Conservation (phyloP, 2,888 invertebrate species). For the Gymnosoma rotundatum region DNA sequence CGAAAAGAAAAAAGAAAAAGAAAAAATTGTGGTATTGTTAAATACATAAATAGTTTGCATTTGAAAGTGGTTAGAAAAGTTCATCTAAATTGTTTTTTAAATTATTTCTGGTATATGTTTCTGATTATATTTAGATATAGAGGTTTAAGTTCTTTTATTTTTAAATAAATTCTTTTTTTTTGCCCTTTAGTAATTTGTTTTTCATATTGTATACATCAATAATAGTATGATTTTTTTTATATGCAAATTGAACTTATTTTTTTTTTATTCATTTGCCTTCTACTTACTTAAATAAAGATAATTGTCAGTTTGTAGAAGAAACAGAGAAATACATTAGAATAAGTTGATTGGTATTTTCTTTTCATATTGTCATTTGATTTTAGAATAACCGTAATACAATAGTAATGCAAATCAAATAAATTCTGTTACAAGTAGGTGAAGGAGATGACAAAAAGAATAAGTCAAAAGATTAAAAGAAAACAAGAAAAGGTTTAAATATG, state of each 20-base stretch:
- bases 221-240: conserved; percentile 8
- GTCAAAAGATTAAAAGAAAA: background rate
- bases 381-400: conserved; percentile 9
- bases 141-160: background rate
- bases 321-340: conserved; percentile 2
- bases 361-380: conserved; percentile 27
- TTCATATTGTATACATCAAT: conserved; percentile 12
- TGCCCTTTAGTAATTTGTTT: conserved; percentile 48
- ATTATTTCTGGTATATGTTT: conserved; percentile 4
- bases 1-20: background rate
- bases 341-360: conserved; percentile 14
- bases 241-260: conserved; percentile 37
- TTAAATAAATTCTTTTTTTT: background rate
- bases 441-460: background rate
- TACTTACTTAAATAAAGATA: conserved; percentile 37
- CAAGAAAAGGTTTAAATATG: background rate
- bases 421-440: conserved; percentile 10
- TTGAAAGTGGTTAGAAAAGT: conserved; percentile 55
- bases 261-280: too few relatives aligned
- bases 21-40: background rate
- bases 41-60: conserved; percentile 52
- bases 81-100: conserved; percentile 41
- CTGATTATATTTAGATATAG: background rate
- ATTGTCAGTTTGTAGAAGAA: conserved; percentile 37
- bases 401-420: conserved; percentile 3